phyloP scores from a whole-genome alignment of 2,888 invertebrate genomes.

The Erpobdella octoculata region DNA sequence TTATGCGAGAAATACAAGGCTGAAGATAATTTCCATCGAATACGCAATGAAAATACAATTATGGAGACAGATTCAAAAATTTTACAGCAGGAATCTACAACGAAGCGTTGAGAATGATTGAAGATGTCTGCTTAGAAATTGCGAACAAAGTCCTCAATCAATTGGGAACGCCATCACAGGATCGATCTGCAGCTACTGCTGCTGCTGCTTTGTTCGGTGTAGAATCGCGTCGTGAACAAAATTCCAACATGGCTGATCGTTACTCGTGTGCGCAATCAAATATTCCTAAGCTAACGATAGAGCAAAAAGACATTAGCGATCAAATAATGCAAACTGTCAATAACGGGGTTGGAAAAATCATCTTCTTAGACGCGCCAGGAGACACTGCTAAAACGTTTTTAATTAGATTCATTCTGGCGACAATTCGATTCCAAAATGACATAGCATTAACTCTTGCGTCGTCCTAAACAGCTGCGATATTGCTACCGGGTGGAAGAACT shows the following conservation, averaged over 20 bases:
- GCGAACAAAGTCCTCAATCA: neutral
- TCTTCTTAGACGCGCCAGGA: neutral
- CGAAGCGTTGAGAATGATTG: neutral
- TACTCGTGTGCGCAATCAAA: neutral
- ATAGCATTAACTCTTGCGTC: neutral
- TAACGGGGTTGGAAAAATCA: neutral
- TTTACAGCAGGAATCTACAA: neutral
- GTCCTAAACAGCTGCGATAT: neutral
- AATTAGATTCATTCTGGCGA: neutral
- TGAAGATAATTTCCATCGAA: neutral
- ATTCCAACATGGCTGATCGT: neutral
- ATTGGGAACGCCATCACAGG: neutral
- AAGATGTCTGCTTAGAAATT: neutral
- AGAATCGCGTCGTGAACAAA: neutral
- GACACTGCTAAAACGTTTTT: neutral
- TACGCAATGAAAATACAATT: neutral
- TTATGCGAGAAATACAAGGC: neutral
- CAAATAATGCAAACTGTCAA: conserved; percentile 2
- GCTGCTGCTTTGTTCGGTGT: no score
- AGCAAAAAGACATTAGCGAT: conserved; percentile 2
- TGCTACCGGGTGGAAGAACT: conserved; percentile 4
- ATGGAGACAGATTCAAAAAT: neutral
- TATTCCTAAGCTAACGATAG: neutral
- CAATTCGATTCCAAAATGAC: conserved; percentile 3
- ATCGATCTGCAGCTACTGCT: neutral